Conservation (phyloP, 2,797 vertebrate species). For the Ctenosaura bakeri region DNA sequence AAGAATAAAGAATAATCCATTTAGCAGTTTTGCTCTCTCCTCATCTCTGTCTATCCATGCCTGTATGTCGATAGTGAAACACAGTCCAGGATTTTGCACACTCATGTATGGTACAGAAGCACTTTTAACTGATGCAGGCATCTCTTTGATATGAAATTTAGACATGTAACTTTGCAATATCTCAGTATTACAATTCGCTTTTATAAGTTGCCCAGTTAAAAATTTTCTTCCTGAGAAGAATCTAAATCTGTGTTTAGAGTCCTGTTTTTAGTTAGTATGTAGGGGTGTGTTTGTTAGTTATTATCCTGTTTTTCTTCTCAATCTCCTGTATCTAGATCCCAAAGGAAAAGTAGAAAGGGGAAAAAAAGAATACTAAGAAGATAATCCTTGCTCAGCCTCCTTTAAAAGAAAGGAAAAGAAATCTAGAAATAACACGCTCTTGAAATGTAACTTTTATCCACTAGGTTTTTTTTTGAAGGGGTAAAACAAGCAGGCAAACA, state of each 20-base stretch:
- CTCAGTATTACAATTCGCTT: conserved; percentile 50
- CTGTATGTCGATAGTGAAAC: neutral
- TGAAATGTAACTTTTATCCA: conserved; percentile 29
- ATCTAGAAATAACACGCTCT: conserved; percentile 42
- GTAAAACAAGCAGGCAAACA: conserved; percentile 41
- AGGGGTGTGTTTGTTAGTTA: neutral
- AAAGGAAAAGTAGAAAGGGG: conserved; percentile 18
- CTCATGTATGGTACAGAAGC: conserved; percentile 33
- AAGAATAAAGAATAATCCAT: neutral
- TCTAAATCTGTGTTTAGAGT: conserved; percentile 57
- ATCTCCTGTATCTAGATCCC: conserved; percentile 48
- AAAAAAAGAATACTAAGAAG: conserved; percentile 25
- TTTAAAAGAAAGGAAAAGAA: conserved; percentile 11
- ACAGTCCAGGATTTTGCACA: conserved; percentile 4
- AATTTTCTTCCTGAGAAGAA: conserved; percentile 56
- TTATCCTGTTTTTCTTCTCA: neutral
- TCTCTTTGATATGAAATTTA: neutral
- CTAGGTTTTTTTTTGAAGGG: neutral
- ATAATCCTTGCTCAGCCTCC: neutral
- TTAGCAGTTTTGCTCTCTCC: neutral
- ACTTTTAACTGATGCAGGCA: rapidly evolving
- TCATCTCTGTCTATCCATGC: neutral
- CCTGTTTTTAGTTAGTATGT: conserved; percentile 39
- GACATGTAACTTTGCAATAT: neutral
- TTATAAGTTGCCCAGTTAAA: conserved; percentile 42